Evolutionary conservation across 1,140 invertebrate species (phyloP), one percentile per base, ranked within the genome.

Genomic region (Bursaphelenchus mucronatus): DNA sequence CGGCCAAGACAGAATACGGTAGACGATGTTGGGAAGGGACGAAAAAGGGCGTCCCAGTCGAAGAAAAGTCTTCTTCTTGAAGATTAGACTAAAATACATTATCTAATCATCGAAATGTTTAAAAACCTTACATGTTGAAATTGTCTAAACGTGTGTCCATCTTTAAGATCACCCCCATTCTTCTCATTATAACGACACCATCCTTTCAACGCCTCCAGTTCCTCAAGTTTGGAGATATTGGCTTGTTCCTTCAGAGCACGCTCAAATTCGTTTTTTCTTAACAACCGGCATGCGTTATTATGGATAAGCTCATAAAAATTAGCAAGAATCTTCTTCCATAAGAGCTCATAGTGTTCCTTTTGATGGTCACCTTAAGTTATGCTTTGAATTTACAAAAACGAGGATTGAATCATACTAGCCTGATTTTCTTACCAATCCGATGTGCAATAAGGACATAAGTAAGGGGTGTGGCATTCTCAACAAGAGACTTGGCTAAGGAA

Each of bases 1-100:
- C 19, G 3, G 70, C 21, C 5, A 67, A 17, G 41, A 67, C 57
- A 0, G 30, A 11, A 9, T 57, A 40, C 6, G 66, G 66, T 19
- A 62, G n/a, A 13, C 66, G 67, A 10, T 55, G 57, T 21, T 17
- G 40, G 13, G 13, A 15, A 21, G 17, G 4, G 41, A 59, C 30
- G 30, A 30, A 30, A 5, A 30, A 30, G 30, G 30, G 30, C 30
- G 30, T 30, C 5, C 30, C 30, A 30, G 30, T 30, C 30, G 30
- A 44, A n/a, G 54, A n/a, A n/a, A 4, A 1, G 54, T 1, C 2
- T n/a, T 21, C n/a, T 4, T 15, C 13, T 55, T 44, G 54, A n/a
- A 39, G 54, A n/a, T 55, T 13, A 1, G 39, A 55, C n/a, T 55
- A 15, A n/a, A n/a, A 39, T n/a, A 39, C 54, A 4, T n/a, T 6